These are phyloP conservation scores for Micromesistius poutassou DNA, from an alignment of 2,797 vertebrate species.

Conservation along the genomic window DNA sequence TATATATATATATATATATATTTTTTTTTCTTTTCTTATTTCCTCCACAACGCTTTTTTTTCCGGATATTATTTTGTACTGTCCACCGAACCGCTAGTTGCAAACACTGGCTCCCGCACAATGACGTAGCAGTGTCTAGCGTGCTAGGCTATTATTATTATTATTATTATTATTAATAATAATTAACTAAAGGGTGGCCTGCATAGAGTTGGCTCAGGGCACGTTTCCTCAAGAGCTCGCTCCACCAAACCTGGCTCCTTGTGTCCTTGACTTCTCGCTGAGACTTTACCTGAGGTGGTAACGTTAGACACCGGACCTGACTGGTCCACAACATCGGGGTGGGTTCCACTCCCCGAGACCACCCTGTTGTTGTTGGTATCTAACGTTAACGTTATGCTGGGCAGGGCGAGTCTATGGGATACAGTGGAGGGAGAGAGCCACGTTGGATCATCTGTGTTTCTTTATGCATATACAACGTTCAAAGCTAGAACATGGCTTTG, in stretches of 20 bases:
- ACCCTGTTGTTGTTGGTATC: no score
- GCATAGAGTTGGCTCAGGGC: not conserved
- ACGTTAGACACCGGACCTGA: not conserved
- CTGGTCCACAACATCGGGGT: no score
- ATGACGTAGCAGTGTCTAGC: not conserved
- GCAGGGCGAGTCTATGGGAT: not conserved
- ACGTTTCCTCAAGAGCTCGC: not conserved
- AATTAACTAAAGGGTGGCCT: not conserved
- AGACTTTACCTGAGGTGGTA: not conserved
- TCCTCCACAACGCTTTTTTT: not conserved
- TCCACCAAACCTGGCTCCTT: not conserved
- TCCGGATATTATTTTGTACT: not conserved
- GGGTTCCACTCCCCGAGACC: no score
- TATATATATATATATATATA: not conserved
- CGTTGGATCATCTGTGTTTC: not conserved
- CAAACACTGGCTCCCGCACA: not conserved
- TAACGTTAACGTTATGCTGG: no score
- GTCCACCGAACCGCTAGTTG: not conserved
- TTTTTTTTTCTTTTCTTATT: not conserved
- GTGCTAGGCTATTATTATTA: not conserved
- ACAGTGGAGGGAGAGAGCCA: not conserved
- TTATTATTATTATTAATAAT: not conserved
- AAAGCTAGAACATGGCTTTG: not conserved
- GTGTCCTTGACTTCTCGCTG: not conserved
- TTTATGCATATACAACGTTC: not conserved